Conservation (phyloP, 1,140 invertebrate species). For the Thalassaphorura encarpata region DNA sequence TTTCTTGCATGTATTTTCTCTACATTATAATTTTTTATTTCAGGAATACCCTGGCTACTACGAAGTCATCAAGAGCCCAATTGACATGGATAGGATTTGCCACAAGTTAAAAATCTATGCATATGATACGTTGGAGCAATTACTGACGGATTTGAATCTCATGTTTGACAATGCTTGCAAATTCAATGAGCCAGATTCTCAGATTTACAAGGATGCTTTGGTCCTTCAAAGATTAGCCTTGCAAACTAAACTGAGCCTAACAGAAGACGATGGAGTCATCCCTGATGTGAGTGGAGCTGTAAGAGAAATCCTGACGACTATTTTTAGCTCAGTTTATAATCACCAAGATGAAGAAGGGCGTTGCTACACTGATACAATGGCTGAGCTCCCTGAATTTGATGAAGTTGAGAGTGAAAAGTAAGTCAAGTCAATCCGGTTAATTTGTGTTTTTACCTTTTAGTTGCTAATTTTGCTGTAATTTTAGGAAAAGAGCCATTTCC, state of each 20-base stretch:
- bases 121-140: conserved; percentile 80
- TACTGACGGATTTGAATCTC: conserved; percentile 84
- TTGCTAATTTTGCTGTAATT: conserved; percentile 32
- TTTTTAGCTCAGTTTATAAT: conserved; percentile 91
- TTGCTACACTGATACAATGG: conserved; percentile 91
- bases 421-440: conserved; percentile 15
- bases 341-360: conserved; percentile 92
- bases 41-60: conserved; percentile 95
- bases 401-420: conserved; percentile 59
- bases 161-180: conserved; percentile 99
- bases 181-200: conserved; percentile 98
- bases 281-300: conserved; percentile 80
- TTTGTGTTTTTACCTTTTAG: too few species aligned
- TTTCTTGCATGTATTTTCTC: conserved; percentile 1
- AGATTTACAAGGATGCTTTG: conserved; percentile 97
- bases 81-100: conserved; percentile 92
- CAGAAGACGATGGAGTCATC: conserved; percentile 72
- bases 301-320: conserved; percentile 78
- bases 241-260: conserved; percentile 80
- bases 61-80: conserved; percentile 93
- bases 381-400: conserved; percentile 82
- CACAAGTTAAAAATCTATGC: conserved; percentile 66
- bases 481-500: conserved; percentile 63
- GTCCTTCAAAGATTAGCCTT: conserved; percentile 82
- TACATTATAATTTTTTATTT: conserved; percentile 23